Percentiles rank a stretch among this genome's conserved stretches.
Evolutionary conservation across 2,888 invertebrate species (phyloP).

Genomic region (Dryobota labecula): DNA sequence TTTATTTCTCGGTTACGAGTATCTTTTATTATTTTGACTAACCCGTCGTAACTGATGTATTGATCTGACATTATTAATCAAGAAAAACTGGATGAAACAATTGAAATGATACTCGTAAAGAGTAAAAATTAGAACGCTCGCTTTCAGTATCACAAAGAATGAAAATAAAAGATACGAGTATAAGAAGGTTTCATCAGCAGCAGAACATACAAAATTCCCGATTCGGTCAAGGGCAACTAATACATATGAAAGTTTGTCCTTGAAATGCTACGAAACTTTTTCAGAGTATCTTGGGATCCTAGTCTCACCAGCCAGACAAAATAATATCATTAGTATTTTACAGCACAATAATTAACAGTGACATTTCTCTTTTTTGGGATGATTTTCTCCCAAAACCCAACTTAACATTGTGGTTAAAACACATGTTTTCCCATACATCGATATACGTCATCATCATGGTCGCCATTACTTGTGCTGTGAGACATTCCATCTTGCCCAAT

Average conservation of each 20-base stretch:
- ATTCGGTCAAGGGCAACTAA: constrained; percentile 7
- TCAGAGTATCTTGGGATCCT: neutral
- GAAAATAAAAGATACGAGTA: constrained; percentile 8
- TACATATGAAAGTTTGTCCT: constrained; percentile 10
- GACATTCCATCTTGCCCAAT: too few species aligned
- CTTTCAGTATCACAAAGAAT: neutral
- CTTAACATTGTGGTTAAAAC: too few species aligned
- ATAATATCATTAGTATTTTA: neutral
- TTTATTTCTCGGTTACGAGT: too few species aligned
- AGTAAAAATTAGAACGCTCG: neutral
- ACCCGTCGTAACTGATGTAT: too few species aligned
- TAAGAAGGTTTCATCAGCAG: neutral
- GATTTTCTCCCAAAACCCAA: too few species aligned
- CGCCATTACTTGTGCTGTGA: too few species aligned
- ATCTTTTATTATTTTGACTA: too few species aligned
- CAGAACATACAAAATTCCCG: neutral
- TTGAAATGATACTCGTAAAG: too few species aligned
- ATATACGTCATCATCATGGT: too few species aligned
- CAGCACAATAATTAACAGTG: neutral
- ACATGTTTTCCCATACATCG: too few species aligned
- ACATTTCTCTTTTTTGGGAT: too few species aligned
- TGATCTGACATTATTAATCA: too few species aligned
- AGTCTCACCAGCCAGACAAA: neutral
- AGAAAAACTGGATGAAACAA: neutral
- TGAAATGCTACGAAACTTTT: constrained; percentile 1